phyloP scores from a whole-genome alignment of 2,113 vertebrate genomes.

The Neotragus pygmaeus region DNA sequence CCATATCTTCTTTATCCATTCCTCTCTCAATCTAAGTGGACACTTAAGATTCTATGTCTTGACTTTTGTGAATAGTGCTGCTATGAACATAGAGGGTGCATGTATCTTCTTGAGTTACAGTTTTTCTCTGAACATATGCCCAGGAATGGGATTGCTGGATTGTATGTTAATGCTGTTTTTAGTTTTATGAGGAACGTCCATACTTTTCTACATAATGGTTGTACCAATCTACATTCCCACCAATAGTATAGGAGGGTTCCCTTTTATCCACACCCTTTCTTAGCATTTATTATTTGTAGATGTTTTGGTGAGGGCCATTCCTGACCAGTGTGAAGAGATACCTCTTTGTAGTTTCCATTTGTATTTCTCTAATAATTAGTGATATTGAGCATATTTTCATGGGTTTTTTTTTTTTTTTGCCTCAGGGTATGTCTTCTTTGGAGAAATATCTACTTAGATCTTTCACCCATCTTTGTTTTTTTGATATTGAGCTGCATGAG shows the following conservation, averaged over 20 bases:
- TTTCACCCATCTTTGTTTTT: neutral
- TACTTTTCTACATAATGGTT: neutral
- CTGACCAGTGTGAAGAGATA: neutral
- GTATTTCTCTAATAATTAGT: neutral
- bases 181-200: neutral
- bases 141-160: neutral
- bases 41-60: neutral
- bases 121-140: neutral
- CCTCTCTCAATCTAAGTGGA: neutral
- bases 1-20: neutral
- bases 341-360: neutral
- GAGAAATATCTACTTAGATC: neutral
- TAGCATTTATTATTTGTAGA: neutral
- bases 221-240: neutral
- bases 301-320: neutral
- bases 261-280: neutral
- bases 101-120: neutral
- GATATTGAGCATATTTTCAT: neutral
- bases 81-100: neutral
- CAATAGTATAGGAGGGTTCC: neutral
- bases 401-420: neutral
- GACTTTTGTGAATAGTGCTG: neutral
- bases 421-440: neutral
- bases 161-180: neutral
- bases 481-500: neutral